Base-by-base conservation (phyloP, 2,113 vertebrate species). In the Actenoides hombroni region DNA sequence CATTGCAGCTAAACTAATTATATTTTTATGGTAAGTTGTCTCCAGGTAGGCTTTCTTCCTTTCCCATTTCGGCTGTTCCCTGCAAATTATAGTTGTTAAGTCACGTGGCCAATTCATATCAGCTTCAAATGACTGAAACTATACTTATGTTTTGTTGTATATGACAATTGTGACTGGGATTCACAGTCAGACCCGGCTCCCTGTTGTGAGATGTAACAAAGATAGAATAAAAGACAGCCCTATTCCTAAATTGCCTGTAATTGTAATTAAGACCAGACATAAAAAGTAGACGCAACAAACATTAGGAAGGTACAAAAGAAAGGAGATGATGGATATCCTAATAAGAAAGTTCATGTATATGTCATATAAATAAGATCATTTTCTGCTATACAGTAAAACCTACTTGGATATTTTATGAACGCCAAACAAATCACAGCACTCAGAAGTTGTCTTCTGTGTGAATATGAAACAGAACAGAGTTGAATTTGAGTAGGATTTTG, bases 131-230 rank as follows among this genome's bases (percentile, higher is more conserved):
- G 77, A 85, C 69, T 92, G 89, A 89, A 92, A 75, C 46, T 82
- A 18, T 94, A 95, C 91, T 96, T 94, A 68, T 71, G 77, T 88
- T 93, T 88, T 90, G 69, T 94, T 93, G 48, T 86, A 53, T 46
- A 76, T 73, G 80, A 93, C 73, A 86, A 75, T 78, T 71, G 79
- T 92, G 88, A 61, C 73, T 76, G 77, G 37, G 92, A 84, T 31
- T 92, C 80, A 60, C 68, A 92, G 79, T 60, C 73, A 86, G 88
- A 53, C 26, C 18, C 1, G 0, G 28, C 71, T 88, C 80, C 88
- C 90, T 48, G 25, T 88, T 96, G 92, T 51, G 80, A n/a, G 56
- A 81, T 73, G 37, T 37, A 92, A 61, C 68, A 83, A 92, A 86
- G 65, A 59, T 1, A 49, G 79, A 96, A 86, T 81, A 67, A 67